Base-by-base conservation (phyloP, 1,140 invertebrate species). In the Cardiocondyla obscurior region DNA sequence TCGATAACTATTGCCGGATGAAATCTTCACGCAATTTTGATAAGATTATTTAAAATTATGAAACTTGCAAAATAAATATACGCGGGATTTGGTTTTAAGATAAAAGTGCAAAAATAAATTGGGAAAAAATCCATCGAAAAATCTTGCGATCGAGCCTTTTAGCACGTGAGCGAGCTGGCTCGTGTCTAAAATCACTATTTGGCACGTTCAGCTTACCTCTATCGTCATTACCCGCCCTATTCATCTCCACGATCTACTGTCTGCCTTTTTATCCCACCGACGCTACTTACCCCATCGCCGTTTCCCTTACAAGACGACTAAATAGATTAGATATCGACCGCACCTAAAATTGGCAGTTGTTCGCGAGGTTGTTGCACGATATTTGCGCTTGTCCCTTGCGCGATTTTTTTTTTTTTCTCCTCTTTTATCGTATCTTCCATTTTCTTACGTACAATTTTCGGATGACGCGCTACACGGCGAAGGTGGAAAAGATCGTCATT, bases 321-420 rank as follows among this genome's bases (percentile, higher is more conserved):
- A 53, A 36, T 53, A 42, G 30, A 64, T 85, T 65, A 81, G 70
- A 77, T 73, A 69, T 83, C 86, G 86, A 85, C 79, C 89, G 82
- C 83, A 28, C 84, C 72, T 88, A 86, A 90, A 90, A 91, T 91
- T 93, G 90, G 89, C 90, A 91, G 91, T 92, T 91, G 89, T 91
- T 92, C 84, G 85, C 81, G 88, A 86, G 86, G 25, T 67, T 67
- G 74, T 53, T 19, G 46, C 46, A 53, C 62, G 49, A 79, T 46
- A 49, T 53, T 79, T 36, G 53, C 14, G 53, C 30, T 85, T 62
- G 30, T 77, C 70, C 39, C 60, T 79, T 25, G 28, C 69, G 49
- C 64, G 42, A 42, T 44, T 46, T n/a, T 30, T 60, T 36, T 36
- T n/a, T 19, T 60, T 36, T 36, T n/a, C 30, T 12, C 30, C 4